phyloP scores from a whole-genome alignment of 2,797 vertebrate genomes.

The Sebastes baramenuke region DNA sequence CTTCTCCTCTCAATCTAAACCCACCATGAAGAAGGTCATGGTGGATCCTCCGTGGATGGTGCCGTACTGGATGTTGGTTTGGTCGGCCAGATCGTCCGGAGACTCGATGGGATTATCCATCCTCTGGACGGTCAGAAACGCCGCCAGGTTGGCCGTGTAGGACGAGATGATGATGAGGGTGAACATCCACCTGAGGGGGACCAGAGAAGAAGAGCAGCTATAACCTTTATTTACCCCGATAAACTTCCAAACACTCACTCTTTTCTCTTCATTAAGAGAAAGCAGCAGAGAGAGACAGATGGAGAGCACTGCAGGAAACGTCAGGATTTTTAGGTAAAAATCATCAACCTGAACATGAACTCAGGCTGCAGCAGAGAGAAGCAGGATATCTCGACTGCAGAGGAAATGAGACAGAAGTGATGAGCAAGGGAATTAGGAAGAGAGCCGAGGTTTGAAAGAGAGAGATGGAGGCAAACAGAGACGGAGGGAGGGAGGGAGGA shows the following conservation, averaged over 20 bases:
- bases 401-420: conserved; percentile 40
- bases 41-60: conserved; percentile 93
- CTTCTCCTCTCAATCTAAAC: neutral
- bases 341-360: conserved; percentile 56
- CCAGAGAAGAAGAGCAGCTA: neutral
- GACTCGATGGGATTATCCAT: conserved; percentile 94
- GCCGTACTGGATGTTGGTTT: conserved; percentile 94
- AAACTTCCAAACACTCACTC: neutral
- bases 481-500: neutral
- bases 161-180: conserved; percentile 99
- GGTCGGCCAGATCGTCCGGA: conserved; percentile 89
- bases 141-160: conserved; percentile 97
- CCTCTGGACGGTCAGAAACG: conserved; percentile 92
- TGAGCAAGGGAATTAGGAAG: conserved; percentile 24
- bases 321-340: conserved; percentile 50
- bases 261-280: neutral
- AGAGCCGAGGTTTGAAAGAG: neutral
- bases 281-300: conserved; percentile 38
- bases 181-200: conserved; percentile 90
- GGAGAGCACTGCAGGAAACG: conserved; percentile 45
- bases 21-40: conserved; percentile 95
- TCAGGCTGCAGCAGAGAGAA: conserved; percentile 26
- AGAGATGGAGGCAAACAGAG: neutral
- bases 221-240: conserved; percentile 19
- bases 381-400: conserved; percentile 19